Base-by-base conservation (phyloP, 2,113 vertebrate species). In the Apodemus sylvaticus region DNA sequence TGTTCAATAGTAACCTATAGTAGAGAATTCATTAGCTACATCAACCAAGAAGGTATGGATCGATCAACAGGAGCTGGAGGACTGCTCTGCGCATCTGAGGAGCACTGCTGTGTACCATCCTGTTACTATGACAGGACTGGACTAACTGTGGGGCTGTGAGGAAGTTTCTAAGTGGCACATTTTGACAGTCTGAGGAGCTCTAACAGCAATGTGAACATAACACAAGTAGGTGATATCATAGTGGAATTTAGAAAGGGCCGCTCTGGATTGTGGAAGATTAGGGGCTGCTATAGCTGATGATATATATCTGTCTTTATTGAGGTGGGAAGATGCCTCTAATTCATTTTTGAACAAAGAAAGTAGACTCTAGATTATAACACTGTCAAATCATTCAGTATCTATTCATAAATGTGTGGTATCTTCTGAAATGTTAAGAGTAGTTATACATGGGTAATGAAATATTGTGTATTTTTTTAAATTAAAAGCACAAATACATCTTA, bases 261-360 rank as follows among this genome's bases (percentile, higher is more conserved):
- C 26, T 58, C 2, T 31, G 74, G 2, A 73, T 20, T 20, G n/a
- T 64, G 34, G 81, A 86, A 73, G 82, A 86, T 19, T 14, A 20
- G 42, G 58, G 42, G 36, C n/a, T 93, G 19, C 88, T 93, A 83
- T 90, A 92, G 95, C 24, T 83, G 94, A 89, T 88, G 74, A 66
- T 89, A 60, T 45, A 82, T 13, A 74, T 78, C 51, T 94, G 7
- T 31, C 26, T 89, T 88, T 94, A 92, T 0, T 86, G 90, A 92
- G 53, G 77, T 74, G 81, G 74, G 88, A 55, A 89, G 60, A 76
- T 45, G 85, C 85, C 71, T 58, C 48, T 10, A 79, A 42, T 73
- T 66, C 83, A 51, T 51, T 77, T 60, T 60, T 77, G 88, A 85
- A 34, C 45, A n/a, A 85, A 86, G 81, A 66, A 68, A 91, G 22